Conservation (phyloP, 2,888 invertebrate species). For the Spisula solida region DNA sequence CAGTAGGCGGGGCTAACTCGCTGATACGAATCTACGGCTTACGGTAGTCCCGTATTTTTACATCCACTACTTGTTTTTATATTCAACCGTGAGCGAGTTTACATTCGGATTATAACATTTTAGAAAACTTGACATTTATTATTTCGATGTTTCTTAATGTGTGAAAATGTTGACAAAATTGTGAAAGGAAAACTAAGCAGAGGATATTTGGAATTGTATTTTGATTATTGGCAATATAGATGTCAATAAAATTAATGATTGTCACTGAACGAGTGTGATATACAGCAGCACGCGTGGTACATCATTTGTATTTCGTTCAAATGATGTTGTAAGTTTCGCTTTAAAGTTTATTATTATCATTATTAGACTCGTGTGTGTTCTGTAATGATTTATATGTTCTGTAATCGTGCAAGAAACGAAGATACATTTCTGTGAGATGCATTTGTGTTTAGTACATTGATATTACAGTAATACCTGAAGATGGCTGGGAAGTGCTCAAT, state of each 20-base stretch:
- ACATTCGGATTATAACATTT: conserved; percentile 50
- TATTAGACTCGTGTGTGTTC: background rate
- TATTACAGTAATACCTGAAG: background rate
- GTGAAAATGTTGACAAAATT: conserved; percentile 43
- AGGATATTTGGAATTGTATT: conserved; percentile 35
- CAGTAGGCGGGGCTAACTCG: conserved; percentile 42
- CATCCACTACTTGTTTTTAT: conserved; percentile 46
- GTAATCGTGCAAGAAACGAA: background rate
- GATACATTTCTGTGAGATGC: background rate
- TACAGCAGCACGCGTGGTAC: background rate
- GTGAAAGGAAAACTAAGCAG: conserved; percentile 18
- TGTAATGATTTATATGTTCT: background rate
- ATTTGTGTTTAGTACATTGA: background rate
- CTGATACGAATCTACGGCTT: conserved; percentile 48
- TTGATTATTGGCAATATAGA: conserved; percentile 2
- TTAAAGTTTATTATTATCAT: background rate
- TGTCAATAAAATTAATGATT: background rate
- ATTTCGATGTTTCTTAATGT: conserved; percentile 45
- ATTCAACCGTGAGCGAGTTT: conserved; percentile 50
- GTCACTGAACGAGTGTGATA: background rate
- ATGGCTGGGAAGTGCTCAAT: conserved; percentile 26
- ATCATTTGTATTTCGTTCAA: background rate
- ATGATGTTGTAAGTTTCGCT: background rate
- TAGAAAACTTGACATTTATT: conserved; percentile 44
- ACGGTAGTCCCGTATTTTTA: conserved; percentile 45